Evolutionary conservation across 2,888 invertebrate species (phyloP).

Genomic region (Germaria angustata): DNA sequence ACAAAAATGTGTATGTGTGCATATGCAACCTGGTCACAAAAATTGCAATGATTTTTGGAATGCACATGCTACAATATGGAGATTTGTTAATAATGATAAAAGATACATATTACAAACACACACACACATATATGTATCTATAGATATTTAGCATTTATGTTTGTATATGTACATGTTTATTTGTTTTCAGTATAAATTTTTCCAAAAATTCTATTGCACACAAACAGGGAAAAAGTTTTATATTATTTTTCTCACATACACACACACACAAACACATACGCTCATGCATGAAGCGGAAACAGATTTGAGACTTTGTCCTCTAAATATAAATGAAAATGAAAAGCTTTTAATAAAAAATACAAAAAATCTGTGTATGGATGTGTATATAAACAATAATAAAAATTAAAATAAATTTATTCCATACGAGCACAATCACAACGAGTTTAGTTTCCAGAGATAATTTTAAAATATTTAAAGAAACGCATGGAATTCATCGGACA

Average conservation of each 20-base stretch:
- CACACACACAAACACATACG: slow-evolving; percentile 5
- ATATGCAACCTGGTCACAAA: slow-evolving; percentile 36
- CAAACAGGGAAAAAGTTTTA: background rate
- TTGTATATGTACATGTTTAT: background rate
- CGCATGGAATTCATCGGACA: background rate
- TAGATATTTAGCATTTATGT: no score
- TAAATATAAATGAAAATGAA: slow-evolving; percentile 56
- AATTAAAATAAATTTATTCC: slow-evolving; percentile 46
- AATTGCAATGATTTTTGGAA: slow-evolving; percentile 46
- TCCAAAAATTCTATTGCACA: slow-evolving; percentile 29
- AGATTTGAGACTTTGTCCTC: slow-evolving; percentile 59
- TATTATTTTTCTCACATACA: slow-evolving; percentile 2
- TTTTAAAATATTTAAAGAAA: slow-evolving; percentile 12
- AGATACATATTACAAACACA: background rate
- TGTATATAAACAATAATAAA: slow-evolving; percentile 21
- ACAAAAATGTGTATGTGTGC: background rate
- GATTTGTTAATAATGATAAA: slow-evolving; percentile 67
- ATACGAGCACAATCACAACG: slow-evolving; percentile 20
- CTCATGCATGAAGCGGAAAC: slow-evolving; percentile 37
- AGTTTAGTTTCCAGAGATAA: slow-evolving; percentile 36
- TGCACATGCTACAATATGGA: slow-evolving; percentile 37
- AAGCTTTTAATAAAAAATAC: slow-evolving; percentile 3
- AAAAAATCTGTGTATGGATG: no score
- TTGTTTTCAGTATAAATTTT: slow-evolving; percentile 35
- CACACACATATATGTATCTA: background rate